Base-by-base conservation (phyloP, 2,888 invertebrate species). In the Miltochrista miniata region DNA sequence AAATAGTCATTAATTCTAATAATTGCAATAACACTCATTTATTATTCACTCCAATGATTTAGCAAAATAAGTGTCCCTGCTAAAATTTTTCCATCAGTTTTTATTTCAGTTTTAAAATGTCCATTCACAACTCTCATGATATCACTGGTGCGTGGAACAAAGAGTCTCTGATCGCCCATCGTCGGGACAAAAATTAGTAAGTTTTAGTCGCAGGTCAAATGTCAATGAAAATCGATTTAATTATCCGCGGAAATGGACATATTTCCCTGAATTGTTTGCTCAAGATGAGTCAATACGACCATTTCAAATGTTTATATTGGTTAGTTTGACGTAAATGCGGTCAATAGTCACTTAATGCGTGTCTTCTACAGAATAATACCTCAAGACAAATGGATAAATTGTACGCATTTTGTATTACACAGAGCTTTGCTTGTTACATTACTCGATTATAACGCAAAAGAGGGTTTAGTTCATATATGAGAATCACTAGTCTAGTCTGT, bases 281-380 rank as follows among this genome's bases (percentile, higher is more conserved):
- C 35, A 33, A 45, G 30, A 31, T 52, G 48, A 43, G 39, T 51
- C 39, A 48, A 40, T 31, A 42, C 0, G 33, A 14, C 33, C 29
- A 42, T 37, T 51, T 47, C 24, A 40, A 18, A 51, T 46, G 45
- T 57, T 52, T 51, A 56, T 43, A 45, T 31, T 14, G 35, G 14
- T 18, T 2, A 18, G 11, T 47, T 41, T 56, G 56, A 67, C 64
- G 68, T 62, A 62, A 60, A 52, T 56, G 58, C 40, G 58, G 58
- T 64, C 39, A 13, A 46, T 7, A 46, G 31, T 39, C 12, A 39
- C 18, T 7, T 7, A 13, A 30, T 24, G 12, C 29, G 29, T 33
- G 42, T 15, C 12, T 42, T 42, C 42, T 7, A 14, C 11, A 42
- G 31, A 42, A 42, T 14, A n/a, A 42, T 24, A 29, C 11, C 18